Evolutionary conservation across 2,888 invertebrate species (phyloP).

Genomic region (Sisyra nigra): DNA sequence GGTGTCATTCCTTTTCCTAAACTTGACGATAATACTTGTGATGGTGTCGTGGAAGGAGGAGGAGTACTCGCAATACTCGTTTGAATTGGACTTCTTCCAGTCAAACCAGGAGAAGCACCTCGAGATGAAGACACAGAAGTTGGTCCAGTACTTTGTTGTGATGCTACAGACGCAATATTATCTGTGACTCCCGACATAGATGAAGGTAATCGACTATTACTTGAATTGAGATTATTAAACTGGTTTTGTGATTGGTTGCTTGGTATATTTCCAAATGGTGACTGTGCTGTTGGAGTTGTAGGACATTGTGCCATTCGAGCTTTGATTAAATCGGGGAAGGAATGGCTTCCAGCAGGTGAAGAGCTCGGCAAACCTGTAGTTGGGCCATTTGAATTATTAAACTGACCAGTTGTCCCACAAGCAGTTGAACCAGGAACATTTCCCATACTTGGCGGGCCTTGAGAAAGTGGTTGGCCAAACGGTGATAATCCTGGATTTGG

Average conservation of each 20-base stretch:
- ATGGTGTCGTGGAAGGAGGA: slow-evolving; percentile 24
- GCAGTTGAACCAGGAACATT: slow-evolving; percentile 15
- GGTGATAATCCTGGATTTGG: slow-evolving; percentile 53
- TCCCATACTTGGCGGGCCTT: slow-evolving; percentile 19
- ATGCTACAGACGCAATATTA: slow-evolving; percentile 37
- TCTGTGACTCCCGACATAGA: slow-evolving; percentile 28
- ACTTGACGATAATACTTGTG: slow-evolving; percentile 22
- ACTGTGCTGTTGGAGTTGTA: slow-evolving; percentile 22
- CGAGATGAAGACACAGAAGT: slow-evolving; percentile 43
- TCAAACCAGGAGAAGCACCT: slow-evolving; percentile 35
- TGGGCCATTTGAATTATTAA: slow-evolving; percentile 42
- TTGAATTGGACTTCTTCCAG: slow-evolving; percentile 16
- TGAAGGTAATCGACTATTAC: slow-evolving; percentile 22
- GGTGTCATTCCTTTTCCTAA: slow-evolving; percentile 36
- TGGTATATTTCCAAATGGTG: slow-evolving; percentile 21
- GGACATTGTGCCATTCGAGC: slow-evolving; percentile 29
- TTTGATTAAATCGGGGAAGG: slow-evolving; percentile 42
- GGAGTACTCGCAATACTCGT: slow-evolving; percentile 20
- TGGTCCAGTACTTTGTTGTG: slow-evolving; percentile 39
- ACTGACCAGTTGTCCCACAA: slow-evolving; percentile 23
- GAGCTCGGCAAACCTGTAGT: slow-evolving; percentile 25
- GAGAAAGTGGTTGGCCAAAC: slow-evolving; percentile 47
- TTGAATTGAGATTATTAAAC: slow-evolving; percentile 23
- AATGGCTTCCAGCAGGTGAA: slow-evolving; percentile 34
- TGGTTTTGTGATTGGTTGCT: slow-evolving; percentile 24